Evolutionary conservation across 2,888 invertebrate genomes (phyloP).

Genomic region (Drosophila austrosaltans): DNA sequence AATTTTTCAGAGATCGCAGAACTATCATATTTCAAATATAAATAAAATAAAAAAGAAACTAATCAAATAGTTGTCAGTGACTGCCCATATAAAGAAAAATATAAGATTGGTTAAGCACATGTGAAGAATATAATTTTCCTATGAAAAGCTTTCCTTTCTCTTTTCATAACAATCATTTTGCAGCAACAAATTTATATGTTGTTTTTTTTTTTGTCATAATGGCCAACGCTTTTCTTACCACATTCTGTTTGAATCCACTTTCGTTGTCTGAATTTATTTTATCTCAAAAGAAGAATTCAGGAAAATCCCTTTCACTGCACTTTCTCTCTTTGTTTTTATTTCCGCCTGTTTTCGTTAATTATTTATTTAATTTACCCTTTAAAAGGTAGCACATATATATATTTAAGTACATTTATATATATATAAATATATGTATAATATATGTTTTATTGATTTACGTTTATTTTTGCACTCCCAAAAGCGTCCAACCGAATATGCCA

Average conservation of each 20-base stretch:
- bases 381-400: conserved; percentile 15
- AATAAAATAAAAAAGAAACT: no score
- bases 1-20: no score
- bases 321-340: neutral
- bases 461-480: conserved; percentile 47
- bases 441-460: conserved; percentile 44
- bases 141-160: neutral
- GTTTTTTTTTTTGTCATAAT: no score
- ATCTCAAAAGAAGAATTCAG: neutral
- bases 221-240: neutral
- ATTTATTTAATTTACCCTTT: conserved; percentile 35
- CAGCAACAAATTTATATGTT: no score
- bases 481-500: conserved; percentile 71
- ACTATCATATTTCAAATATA: no score
- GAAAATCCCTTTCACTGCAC: neutral
- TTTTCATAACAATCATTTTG: neutral
- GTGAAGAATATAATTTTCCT: no score
- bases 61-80: no score
- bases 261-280: neutral
- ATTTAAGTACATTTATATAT: conserved; percentile 16
- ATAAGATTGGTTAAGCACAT: no score
- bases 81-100: no score
- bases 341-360: conserved; percentile 7
- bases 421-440: conserved; percentile 26
- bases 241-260: neutral